These are phyloP conservation scores for Esox masquinongy DNA, from an alignment of 2,797 vertebrate species.

Conservation along the genomic window DNA sequence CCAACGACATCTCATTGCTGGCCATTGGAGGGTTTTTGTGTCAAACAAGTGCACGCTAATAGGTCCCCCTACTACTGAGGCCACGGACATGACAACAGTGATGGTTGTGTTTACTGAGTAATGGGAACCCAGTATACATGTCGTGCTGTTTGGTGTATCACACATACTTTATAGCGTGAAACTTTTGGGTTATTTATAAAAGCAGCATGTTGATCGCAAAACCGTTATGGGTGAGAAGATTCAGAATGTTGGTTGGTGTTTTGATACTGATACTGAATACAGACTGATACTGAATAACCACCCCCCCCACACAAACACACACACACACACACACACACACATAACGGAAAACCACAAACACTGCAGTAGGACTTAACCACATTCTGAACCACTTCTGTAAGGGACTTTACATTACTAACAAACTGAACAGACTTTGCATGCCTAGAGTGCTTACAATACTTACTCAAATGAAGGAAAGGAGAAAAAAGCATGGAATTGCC, in stretches of 20 bases:
- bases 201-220: constrained; percentile 39
- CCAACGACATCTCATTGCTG: constrained; percentile 39
- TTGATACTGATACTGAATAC: background rate
- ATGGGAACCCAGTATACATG: constrained; percentile 40
- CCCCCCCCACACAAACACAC: background rate
- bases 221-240: background rate
- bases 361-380: background rate
- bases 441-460: background rate
- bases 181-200: constrained; percentile 47
- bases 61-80: constrained; percentile 19
- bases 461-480: background rate
- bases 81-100: constrained; percentile 19
- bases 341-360: background rate
- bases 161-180: constrained; percentile 33
- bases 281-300: background rate
- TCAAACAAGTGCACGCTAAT: constrained; percentile 31
- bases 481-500: background rate
- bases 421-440: background rate
- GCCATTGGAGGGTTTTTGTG: constrained; percentile 43
- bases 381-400: background rate
- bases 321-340: background rate
- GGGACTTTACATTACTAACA: background rate
- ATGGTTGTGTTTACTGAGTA: background rate
- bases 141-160: constrained; percentile 34
- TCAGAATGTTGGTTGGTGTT: background rate